Conservation (phyloP, 2,888 invertebrate species). For the Caenorhabditis sp. region DNA sequence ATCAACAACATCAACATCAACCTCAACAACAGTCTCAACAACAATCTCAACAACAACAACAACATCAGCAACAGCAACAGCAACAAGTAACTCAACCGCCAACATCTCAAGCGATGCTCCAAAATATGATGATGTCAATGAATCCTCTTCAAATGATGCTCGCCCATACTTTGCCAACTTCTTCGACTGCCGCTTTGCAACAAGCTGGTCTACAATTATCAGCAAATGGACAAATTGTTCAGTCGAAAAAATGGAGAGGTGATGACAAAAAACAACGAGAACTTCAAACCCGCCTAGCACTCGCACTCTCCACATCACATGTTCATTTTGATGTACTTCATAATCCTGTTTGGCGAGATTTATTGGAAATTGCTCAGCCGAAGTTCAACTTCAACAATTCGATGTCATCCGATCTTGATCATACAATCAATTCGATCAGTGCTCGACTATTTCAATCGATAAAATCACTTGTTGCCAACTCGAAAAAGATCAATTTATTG, state of each 20-base stretch:
- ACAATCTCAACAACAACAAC: not conserved
- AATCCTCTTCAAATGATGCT: slow-evolving; percentile 46
- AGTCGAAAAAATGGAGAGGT: slow-evolving; percentile 61
- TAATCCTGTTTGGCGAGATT: slow-evolving; percentile 56
- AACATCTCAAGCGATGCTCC: slow-evolving; percentile 16
- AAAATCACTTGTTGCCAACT: slow-evolving; percentile 14
- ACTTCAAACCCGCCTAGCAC: slow-evolving; percentile 22
- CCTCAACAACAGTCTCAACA: not conserved
- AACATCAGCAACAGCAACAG: not conserved
- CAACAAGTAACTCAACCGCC: not conserved
- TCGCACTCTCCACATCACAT: slow-evolving; percentile 49
- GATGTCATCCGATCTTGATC: slow-evolving; percentile 41
- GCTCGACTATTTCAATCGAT: slow-evolving; percentile 37
- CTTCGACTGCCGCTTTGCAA: slow-evolving; percentile 31
- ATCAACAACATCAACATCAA: not conserved
- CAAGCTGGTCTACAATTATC: slow-evolving; percentile 43
- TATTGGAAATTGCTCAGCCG: slow-evolving; percentile 61
- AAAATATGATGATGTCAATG: slow-evolving; percentile 44
- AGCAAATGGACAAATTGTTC: slow-evolving; percentile 44
- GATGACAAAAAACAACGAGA: slow-evolving; percentile 62
- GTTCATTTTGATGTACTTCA: slow-evolving; percentile 41
- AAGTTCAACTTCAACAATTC: slow-evolving; percentile 58
- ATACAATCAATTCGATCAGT: slow-evolving; percentile 18
- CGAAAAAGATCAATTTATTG: slow-evolving; percentile 30
- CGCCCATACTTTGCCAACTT: slow-evolving; percentile 20